Evolutionary conservation across 2,888 invertebrate genomes (phyloP), one percentile per base, ranked within the genome.

Genomic region (Empis stercorea): DNA sequence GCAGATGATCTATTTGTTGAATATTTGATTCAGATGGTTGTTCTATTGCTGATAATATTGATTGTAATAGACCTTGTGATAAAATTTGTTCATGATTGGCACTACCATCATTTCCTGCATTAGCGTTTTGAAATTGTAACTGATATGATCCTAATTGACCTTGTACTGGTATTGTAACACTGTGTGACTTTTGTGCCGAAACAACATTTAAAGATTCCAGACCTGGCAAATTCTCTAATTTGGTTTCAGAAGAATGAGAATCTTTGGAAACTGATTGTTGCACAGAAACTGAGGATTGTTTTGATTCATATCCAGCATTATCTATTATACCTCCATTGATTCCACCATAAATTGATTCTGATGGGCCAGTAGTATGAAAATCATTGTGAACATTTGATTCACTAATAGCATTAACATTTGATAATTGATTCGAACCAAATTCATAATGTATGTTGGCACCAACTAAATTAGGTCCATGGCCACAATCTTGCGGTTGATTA

Each of bases 21-120:
- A n/a, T 9, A 27, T 27, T 27, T 4, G 34, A 34, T 34, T 34
- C 34, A n/a, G 13, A n/a, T 1, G 84, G 84, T 52, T 86, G 81
- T 59, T 88, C 88, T 43, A 88, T 87, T 0, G 87, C 88, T 51
- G 84, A 79, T 3, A 89, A 64, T 47, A 89, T 87, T 45, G 87
- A 84, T 61, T 87, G 86, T 2, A 88, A 64, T 0, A 89, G 70
- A 2, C 84, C 87, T 60, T 87, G 81, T 0, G 86, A 86, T 1
- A 88, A 65, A 0, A 88, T 74, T 62, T 87, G 84, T 13, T 83
- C 82, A 56, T 88, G 87, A 11, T 71, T 66, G 44, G 84, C 78
- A 17, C 59, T 48, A 10, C 23, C 23, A 9, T 9, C 23, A 27
- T 27, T 27, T 27, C 51, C 50, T 53, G 74, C 72, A 54, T 80